Conservation (phyloP, 2,888 invertebrate genomes). For the Limnephilus rhombicus region DNA sequence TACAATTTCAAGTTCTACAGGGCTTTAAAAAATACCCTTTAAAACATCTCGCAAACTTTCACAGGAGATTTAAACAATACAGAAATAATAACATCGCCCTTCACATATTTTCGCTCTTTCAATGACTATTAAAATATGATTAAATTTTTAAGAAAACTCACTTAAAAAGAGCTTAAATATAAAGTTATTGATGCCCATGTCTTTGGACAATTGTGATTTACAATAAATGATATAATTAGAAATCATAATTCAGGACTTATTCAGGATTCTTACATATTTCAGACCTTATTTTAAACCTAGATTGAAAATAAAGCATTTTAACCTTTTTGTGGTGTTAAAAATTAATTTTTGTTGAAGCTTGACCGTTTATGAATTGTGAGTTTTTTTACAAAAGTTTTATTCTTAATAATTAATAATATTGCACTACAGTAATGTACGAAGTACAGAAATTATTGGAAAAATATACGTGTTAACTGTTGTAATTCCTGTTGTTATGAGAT, state of each 20-base stretch:
- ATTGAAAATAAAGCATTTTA: not conserved
- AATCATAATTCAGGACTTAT: constrained; percentile 5
- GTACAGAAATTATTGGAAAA: not conserved
- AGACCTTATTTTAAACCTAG: not conserved
- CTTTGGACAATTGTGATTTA: constrained; percentile 49
- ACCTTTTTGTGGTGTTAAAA: not conserved
- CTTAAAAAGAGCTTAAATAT: constrained; percentile 57
- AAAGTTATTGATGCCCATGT: constrained; percentile 43
- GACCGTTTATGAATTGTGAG: not conserved
- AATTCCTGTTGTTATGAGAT: constrained; percentile 6
- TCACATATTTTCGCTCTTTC: constrained; percentile 11
- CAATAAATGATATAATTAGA: not conserved
- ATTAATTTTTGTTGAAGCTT: not conserved
- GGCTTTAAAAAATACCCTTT: no score
- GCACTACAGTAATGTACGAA: not conserved
- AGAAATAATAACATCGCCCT: not conserved
- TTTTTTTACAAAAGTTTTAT: not conserved
- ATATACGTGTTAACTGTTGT: constrained; percentile 8
- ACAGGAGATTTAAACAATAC: not conserved
- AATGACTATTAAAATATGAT: constrained; percentile 2
- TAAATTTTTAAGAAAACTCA: constrained; percentile 38
- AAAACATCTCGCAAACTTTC: not conserved
- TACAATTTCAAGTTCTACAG: no score
- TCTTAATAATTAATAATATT: not conserved
- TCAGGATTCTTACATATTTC: not conserved